These are phyloP conservation scores for Ophion ellenae DNA, from an alignment of 2,888 invertebrate genomes.

Conservation along the genomic window DNA sequence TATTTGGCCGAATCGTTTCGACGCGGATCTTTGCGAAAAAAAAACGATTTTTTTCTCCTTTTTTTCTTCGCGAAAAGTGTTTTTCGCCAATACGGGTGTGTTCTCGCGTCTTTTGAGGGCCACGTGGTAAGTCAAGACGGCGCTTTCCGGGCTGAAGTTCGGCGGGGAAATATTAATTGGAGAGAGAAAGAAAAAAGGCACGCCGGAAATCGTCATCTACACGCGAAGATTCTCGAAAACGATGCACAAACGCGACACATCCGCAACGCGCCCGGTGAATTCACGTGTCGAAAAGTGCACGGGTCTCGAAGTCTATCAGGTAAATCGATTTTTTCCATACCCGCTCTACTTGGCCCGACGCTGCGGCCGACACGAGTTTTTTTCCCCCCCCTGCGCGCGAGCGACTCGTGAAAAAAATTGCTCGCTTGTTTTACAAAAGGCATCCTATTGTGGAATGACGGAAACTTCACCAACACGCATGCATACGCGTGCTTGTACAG, in stretches of 20 bases:
- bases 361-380: neutral
- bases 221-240: constrained; percentile 42
- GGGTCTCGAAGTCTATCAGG: constrained; percentile 49
- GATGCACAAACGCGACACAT: constrained; percentile 17
- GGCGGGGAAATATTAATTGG: neutral
- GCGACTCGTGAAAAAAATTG: neutral
- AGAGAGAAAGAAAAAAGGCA: constrained; percentile 4
- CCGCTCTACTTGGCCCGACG: neutral
- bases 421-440: neutral
- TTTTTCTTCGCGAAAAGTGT: neutral
- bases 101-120: neutral
- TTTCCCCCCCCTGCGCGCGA: neutral
- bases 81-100: neutral
- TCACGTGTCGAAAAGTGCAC: constrained; percentile 43
- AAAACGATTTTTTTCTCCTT: neutral
- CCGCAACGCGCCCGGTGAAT: constrained; percentile 11
- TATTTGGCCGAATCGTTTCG: neutral
- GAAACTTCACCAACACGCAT: neutral
- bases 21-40: neutral
- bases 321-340: constrained; percentile 41
- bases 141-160: neutral
- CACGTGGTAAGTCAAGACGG: neutral
- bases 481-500: too few species aligned
- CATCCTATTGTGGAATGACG: neutral
- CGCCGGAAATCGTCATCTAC: constrained; percentile 27